These are phyloP conservation scores for Kradibia gibbosae DNA, from an alignment of 1,140 invertebrate species.

Conservation along the genomic window DNA sequence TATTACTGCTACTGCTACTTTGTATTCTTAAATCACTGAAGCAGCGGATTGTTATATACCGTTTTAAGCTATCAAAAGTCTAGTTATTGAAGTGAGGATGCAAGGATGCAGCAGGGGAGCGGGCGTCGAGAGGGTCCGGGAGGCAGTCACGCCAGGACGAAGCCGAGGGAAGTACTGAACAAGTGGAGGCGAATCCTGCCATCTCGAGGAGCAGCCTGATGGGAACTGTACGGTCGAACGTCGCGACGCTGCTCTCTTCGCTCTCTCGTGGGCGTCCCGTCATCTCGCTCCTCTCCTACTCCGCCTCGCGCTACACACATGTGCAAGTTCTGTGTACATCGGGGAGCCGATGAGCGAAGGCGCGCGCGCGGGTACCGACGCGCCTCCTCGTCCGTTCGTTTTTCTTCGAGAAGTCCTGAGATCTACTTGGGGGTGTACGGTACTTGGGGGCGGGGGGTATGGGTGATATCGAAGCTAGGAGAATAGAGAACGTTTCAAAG, in stretches of 20 bases:
- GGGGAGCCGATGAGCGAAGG: constrained; percentile 27
- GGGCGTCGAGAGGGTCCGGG: neutral
- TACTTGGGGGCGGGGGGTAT: neutral
- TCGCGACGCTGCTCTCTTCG: constrained; percentile 61
- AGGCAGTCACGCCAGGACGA: constrained; percentile 55
- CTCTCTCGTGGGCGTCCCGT: constrained; percentile 66
- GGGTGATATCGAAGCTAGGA: too few species aligned
- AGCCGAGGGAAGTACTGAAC: constrained; percentile 63
- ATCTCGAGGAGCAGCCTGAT: constrained; percentile 68
- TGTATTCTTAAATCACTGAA: too few species aligned
- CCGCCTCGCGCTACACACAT: constrained; percentile 25
- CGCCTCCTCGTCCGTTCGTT: neutral
- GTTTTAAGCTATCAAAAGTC: too few species aligned
- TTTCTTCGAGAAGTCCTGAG: constrained; percentile 1
- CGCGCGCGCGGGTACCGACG: constrained; percentile 9
- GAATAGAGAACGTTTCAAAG: constrained; percentile 15
- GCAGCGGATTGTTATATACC: too few species aligned
- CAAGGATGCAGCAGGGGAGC: neutral
- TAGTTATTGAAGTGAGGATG: neutral
- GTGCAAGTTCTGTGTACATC: constrained; percentile 35
- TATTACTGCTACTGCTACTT: too few species aligned
- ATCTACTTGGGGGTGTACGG: too few species aligned
- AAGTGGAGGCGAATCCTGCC: constrained; percentile 60
- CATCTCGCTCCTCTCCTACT: constrained; percentile 33
- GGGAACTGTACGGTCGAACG: constrained; percentile 71